A percentile compares a stretch with the other conserved stretches of the same genome.
These are phyloP conservation scores for Drosophila ironensis DNA, from an alignment of 1,140 invertebrate species.

Conservation along the genomic window DNA sequence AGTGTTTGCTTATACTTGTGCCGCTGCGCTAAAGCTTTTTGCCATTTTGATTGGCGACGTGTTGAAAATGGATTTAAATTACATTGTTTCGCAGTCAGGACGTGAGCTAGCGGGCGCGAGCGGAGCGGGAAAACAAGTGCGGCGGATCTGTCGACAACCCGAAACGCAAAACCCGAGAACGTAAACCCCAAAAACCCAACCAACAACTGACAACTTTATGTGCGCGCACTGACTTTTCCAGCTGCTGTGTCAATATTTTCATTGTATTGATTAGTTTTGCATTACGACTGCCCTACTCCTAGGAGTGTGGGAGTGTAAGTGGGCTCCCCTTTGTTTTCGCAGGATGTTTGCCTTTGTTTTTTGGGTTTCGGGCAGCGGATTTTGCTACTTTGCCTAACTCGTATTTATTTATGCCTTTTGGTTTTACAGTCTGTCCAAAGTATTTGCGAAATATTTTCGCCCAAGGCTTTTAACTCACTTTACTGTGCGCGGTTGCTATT, in stretches of 20 bases:
- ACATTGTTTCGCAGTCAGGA: slow-evolving; percentile 63
- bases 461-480: slow-evolving; percentile 66
- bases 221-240: slow-evolving; percentile 61
- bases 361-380: slow-evolving; percentile 61
- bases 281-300: slow-evolving; percentile 43
- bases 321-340: slow-evolving; percentile 20
- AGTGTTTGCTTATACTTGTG: slow-evolving; percentile 60
- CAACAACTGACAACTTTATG: slow-evolving; percentile 52
- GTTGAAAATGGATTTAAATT: slow-evolving; percentile 80
- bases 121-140: slow-evolving; percentile 36
- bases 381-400: slow-evolving; percentile 37
- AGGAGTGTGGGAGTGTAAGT: slow-evolving; percentile 29
- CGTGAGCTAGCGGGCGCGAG: slow-evolving; percentile 29
- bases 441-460: slow-evolving; percentile 54
- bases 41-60: slow-evolving; percentile 79
- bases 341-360: slow-evolving; percentile 29
- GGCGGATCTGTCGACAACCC: slow-evolving; percentile 1
- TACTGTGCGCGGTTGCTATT: slow-evolving; percentile 46
- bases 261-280: slow-evolving; percentile 74
- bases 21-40: slow-evolving; percentile 57
- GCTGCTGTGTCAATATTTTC: slow-evolving; percentile 66
- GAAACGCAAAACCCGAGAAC: slow-evolving; percentile 17
- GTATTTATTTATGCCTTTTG: slow-evolving; percentile 27
- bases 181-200: slow-evolving; percentile 1
- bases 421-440: slow-evolving; percentile 19